Conservation (phyloP, 2,113 vertebrate genomes). For the Grantiella picta region DNA sequence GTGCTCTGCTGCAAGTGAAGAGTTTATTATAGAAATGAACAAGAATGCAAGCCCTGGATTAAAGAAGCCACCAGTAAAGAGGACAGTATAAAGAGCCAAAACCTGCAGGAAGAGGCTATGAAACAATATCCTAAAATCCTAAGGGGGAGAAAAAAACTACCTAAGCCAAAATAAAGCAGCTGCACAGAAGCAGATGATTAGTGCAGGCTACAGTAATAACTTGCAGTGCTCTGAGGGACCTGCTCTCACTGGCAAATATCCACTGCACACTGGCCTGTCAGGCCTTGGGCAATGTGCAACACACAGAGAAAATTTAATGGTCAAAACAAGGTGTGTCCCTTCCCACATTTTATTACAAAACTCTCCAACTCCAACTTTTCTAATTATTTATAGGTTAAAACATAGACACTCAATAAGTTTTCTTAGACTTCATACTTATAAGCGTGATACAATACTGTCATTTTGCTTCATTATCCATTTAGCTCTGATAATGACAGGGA, state of each 20-base stretch:
- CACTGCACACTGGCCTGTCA: not conserved
- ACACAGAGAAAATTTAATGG: not conserved
- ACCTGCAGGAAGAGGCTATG: not conserved
- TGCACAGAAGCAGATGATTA: not conserved
- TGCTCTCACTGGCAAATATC: not conserved
- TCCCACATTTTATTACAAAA: not conserved
- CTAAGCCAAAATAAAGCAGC: not conserved
- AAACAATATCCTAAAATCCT: not conserved
- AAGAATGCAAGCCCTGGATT: not conserved
- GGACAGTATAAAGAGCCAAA: not conserved
- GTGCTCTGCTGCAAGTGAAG: not conserved
- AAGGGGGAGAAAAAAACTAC: not conserved
- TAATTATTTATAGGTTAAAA: not conserved
- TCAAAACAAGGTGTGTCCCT: not conserved
- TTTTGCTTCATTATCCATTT: not conserved
- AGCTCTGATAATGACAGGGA: not conserved
- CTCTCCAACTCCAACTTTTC: not conserved
- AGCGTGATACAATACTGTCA: not conserved
- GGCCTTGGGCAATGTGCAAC: not conserved
- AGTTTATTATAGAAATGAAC: not conserved
- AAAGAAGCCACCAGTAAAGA: not conserved
- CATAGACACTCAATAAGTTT: not conserved
- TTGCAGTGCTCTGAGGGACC: not conserved
- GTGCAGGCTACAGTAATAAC: not conserved
- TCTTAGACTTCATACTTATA: not conserved